Conservation (phyloP, 2,797 vertebrate genomes). For the Eurystomus glaucurus region DNA sequence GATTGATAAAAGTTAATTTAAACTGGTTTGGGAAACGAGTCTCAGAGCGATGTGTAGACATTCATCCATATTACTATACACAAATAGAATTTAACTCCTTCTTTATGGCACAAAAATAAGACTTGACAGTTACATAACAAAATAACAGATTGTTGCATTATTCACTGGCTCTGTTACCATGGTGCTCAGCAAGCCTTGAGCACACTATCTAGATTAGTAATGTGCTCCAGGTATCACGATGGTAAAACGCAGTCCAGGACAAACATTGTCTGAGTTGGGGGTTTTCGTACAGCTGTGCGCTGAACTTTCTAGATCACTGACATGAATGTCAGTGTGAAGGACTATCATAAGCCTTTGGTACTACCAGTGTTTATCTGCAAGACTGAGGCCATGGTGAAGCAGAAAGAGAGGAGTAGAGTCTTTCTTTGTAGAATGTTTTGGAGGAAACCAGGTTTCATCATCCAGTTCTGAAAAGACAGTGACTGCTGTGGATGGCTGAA, state of each 20-base stretch:
- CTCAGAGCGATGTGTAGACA: neutral
- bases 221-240: neutral
- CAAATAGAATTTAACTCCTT: constrained; percentile 32
- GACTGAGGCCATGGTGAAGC: neutral
- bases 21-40: neutral
- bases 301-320: neutral
- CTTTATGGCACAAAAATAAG: constrained; percentile 30
- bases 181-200: constrained; percentile 25
- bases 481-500: neutral
- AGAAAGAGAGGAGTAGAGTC: neutral
- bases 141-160: constrained; percentile 35
- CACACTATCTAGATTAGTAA: neutral
- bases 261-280: accelerated
- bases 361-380: neutral
- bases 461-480: neutral
- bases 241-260: neutral
- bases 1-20: neutral
- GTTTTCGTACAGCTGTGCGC: neutral
- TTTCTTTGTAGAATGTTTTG: neutral
- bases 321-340: neutral
- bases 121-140: constrained; percentile 17
- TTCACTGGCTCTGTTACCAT: constrained; percentile 46
- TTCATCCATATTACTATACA: neutral
- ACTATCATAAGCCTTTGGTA: neutral
- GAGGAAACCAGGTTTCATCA: neutral